Base-by-base conservation (phyloP, 30 jellyfish, hydroid and myxozoan species). In the Cassiopea xamachana region DNA sequence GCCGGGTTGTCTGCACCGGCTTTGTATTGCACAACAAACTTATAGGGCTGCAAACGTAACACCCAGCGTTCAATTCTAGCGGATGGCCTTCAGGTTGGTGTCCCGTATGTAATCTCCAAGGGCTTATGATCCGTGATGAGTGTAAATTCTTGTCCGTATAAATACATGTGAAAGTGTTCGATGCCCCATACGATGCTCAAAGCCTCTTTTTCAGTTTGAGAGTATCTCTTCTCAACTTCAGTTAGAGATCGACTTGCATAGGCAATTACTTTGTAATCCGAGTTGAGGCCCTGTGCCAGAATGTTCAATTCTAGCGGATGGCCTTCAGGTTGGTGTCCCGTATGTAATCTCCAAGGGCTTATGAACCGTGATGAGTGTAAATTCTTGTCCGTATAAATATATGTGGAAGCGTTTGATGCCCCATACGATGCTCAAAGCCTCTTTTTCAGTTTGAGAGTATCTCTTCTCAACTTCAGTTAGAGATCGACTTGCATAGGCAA, bases 121-220 rank as follows among this genome's bases (percentile, higher is more conserved):
- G 93, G 93, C 81, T 85, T 85, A 49, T 85, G 93, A 46, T 85
- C 87, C 43, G 88, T 72, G 70, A 73, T 7, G 50, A 85, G 87
- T 58, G 48, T 49, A 19, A 85, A 85, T 1, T 71, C 73, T 17
- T 74, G 12, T 0, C 93, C 93, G 58, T 73, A 85, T 2, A 85
- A 1, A 75, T 46, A 81, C 62, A 73, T 55, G 39, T 49, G 80
- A 1, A 85, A 74, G 44, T 85, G 87, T 44, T 85, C 81, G 10
- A 75, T 46, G 1, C 69, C 93, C 87, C 81, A 85, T 8, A 73
- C 87, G 16, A 85, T 72, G 87, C 81, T 60, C 58, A 85, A 74
- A 3, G 93, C 87, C 70, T 73, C 81, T 50, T 74, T 73, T 60
- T 85, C 87, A 4, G 90, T 81, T 47, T 81, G 72, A 3, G 93